Evolutionary conservation across 2,888 invertebrate genomes (phyloP).

Genomic region (Diaphora mendica): DNA sequence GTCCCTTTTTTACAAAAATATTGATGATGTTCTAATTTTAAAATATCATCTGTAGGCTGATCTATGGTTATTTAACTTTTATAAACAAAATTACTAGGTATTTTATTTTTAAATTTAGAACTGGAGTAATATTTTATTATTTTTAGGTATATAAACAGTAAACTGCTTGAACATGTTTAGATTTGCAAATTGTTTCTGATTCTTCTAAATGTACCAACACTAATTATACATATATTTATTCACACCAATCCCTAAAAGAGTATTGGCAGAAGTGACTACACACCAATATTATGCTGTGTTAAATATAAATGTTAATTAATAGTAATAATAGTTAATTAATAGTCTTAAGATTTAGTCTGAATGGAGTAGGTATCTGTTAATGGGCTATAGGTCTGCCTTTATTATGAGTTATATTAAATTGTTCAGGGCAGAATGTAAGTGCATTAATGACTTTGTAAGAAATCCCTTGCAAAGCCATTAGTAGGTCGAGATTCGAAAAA

Average conservation of each 20-base stretch:
- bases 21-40: background rate
- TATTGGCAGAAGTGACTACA: too few species aligned
- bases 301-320: too few species aligned
- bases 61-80: too few species aligned
- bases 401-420: background rate
- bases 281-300: background rate
- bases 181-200: too few species aligned
- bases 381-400: background rate
- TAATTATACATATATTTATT: background rate
- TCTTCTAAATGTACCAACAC: background rate
- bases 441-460: background rate
- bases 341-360: background rate
- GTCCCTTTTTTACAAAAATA: background rate
- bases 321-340: too few species aligned
- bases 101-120: too few species aligned
- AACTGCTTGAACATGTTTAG: too few species aligned
- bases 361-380: background rate
- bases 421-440: background rate
- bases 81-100: too few species aligned
- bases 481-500: too few species aligned
- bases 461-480: too few species aligned
- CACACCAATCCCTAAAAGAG: background rate
- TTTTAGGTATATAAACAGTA: too few species aligned
- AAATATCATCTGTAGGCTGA: background rate
- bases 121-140: too few species aligned